Conservation (phyloP, 2,113 vertebrate species). For the Sus scrofa region DNA sequence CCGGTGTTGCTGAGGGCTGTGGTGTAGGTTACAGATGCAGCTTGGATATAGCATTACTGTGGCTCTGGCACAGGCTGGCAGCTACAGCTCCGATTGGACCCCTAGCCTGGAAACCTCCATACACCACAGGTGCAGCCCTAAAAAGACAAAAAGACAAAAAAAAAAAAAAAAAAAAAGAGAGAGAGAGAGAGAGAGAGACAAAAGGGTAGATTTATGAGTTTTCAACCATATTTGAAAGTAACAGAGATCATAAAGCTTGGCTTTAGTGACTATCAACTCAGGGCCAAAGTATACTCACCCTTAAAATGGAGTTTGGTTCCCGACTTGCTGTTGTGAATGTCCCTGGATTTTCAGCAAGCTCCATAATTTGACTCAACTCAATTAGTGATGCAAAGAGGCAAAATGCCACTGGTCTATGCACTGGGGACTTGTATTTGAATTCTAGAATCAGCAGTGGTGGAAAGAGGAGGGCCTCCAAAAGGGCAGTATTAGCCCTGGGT, state of each 20-base stretch:
- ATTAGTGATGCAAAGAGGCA: background rate
- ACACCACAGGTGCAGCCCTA: too few species aligned
- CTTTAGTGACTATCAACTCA: background rate
- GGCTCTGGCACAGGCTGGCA: too few species aligned
- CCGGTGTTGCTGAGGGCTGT: too few species aligned
- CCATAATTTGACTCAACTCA: background rate
- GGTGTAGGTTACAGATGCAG: too few species aligned
- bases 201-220: background rate
- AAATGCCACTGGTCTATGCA: background rate
- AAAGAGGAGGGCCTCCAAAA: background rate
- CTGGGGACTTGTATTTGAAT: background rate
- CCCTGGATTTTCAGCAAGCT: background rate
- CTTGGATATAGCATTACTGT: too few species aligned
- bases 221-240: constrained; percentile 28
- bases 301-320: constrained; percentile 44
- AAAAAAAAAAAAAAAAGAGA: too few species aligned
- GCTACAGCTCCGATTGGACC: too few species aligned
- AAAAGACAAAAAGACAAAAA: too few species aligned
- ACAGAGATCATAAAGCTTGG: background rate
- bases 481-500: background rate
- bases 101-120: too few species aligned
- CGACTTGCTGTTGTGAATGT: background rate
- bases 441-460: background rate
- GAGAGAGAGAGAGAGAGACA: background rate
- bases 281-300: constrained; percentile 41